phyloP scores from a whole-genome alignment of 2,888 invertebrate genomes.

The Drosophila meridionalis region DNA sequence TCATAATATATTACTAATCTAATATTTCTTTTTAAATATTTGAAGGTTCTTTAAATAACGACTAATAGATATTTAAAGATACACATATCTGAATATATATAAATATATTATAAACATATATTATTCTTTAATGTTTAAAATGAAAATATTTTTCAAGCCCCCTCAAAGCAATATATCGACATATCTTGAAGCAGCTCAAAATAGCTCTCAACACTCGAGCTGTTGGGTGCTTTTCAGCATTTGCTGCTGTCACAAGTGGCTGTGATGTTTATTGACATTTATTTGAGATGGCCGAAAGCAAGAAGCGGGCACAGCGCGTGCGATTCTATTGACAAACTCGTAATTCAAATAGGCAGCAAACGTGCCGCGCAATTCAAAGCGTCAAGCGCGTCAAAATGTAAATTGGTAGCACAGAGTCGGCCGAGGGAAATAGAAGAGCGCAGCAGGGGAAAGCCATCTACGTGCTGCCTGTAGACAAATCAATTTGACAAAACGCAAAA shows the following conservation, averaged over 20 bases:
- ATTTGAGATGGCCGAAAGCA: slow-evolving; percentile 55
- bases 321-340: slow-evolving; percentile 71
- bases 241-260: slow-evolving; percentile 42
- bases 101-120: neutral
- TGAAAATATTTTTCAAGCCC: slow-evolving; percentile 1
- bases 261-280: slow-evolving; percentile 69
- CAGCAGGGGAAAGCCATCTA: slow-evolving; percentile 30
- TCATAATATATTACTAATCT: too few species aligned
- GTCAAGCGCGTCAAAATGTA: slow-evolving; percentile 69
- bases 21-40: too few species aligned
- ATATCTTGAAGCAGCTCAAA: slow-evolving; percentile 8
- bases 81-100: too few species aligned
- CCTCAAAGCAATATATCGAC: slow-evolving; percentile 1
- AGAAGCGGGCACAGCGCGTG: slow-evolving; percentile 15
- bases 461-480: slow-evolving; percentile 63
- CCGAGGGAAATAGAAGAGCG: neutral
- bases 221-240: slow-evolving; percentile 30
- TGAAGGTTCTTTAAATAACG: too few species aligned
- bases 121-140: neutral
- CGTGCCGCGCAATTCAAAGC: slow-evolving; percentile 70
- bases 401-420: slow-evolving; percentile 48
- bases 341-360: slow-evolving; percentile 75
- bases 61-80: too few species aligned
- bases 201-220: slow-evolving; percentile 14
- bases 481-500: slow-evolving; percentile 65